Base-by-base conservation (phyloP, 1,140 invertebrate genomes). In the Gryllus bimaculatus region DNA sequence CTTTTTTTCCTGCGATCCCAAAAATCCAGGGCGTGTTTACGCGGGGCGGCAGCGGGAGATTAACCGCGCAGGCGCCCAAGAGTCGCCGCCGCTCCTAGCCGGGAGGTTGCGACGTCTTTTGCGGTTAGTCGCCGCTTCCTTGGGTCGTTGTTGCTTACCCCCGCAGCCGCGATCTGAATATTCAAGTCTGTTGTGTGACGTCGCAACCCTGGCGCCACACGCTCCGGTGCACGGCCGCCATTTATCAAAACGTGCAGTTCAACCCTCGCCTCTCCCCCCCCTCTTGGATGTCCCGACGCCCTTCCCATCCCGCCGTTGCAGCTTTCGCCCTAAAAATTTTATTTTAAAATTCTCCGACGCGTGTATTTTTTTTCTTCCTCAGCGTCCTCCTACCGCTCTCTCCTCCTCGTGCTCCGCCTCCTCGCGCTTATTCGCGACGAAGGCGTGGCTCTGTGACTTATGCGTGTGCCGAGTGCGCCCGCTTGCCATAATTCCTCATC, bases 171-270 rank as follows among this genome's bases (percentile, higher is more conserved):
- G 26, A 39, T 39, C 26, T 39, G 54, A 66, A 66, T 66, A 66
- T 66, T 66, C 54, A 66, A 66, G 18, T 66, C 54, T 66, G 54
- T 66, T 66, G 54, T 66, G 54, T 66, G 54, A 66, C 54, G 54
- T 66, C 54, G 7, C 54, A 66, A 18, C 54, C 10, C 10, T 10
- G 54, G 10, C 54, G 18, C 54, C 54, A 66, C 54, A 18, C 54
- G 54, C 54, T 18, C 54, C 18, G 54, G 54, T 66, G 54, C 54
- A 13, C 54, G 10, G 10, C 2, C 10, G 10, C 54, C 54, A 66
- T 66, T 66, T 66, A 66, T 66, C 54, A 66, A 66, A 66, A 18
- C 10, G 54, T 18, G 18, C 54, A 13, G 54, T 66, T 66, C 26
- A 39, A 39, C 26, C 26, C 18, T 66, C 54, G 54, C 54, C 54